phyloP scores from a whole-genome alignment of 2,888 invertebrate species.

The Drosophila demipolita region DNA sequence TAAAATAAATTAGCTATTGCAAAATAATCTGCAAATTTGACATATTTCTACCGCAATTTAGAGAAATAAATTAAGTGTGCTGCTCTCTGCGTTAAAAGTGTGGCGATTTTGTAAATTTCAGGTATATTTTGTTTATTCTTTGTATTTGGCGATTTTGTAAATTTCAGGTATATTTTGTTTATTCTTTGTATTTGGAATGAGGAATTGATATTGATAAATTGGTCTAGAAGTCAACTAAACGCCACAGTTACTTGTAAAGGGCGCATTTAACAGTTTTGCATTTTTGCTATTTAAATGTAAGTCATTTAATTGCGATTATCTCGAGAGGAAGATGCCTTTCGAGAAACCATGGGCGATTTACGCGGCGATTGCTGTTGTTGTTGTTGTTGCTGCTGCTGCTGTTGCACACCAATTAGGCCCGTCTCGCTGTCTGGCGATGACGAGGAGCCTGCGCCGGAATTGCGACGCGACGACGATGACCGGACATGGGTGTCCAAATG shows the following conservation, averaged over 20 bases:
- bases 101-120: neutral
- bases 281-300: neutral
- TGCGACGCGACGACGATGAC: conserved; percentile 88
- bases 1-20: neutral
- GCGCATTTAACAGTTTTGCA: conserved; percentile 22
- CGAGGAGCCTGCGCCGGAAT: conserved; percentile 88
- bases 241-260: conserved; percentile 24
- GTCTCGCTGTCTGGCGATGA: conserved; percentile 87
- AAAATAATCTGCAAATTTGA: neutral
- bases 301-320: conserved; percentile 63
- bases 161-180: neutral
- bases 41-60: neutral
- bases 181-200: conserved; percentile 6
- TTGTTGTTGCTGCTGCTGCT: conserved; percentile 52
- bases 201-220: conserved; percentile 56
- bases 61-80: neutral
- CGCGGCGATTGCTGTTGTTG: conserved; percentile 84
- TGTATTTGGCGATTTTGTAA: conserved; percentile 1
- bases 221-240: conserved; percentile 69
- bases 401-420: conserved; percentile 82
- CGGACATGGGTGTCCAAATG: conserved; percentile 94
- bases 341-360: conserved; percentile 85
- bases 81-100: neutral
- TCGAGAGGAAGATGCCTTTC: conserved; percentile 82
- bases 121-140: neutral